Evolutionary conservation across 2,888 invertebrate species (phyloP), one percentile per base, ranked within the genome.

Genomic region (Cremastinae sp.): DNA sequence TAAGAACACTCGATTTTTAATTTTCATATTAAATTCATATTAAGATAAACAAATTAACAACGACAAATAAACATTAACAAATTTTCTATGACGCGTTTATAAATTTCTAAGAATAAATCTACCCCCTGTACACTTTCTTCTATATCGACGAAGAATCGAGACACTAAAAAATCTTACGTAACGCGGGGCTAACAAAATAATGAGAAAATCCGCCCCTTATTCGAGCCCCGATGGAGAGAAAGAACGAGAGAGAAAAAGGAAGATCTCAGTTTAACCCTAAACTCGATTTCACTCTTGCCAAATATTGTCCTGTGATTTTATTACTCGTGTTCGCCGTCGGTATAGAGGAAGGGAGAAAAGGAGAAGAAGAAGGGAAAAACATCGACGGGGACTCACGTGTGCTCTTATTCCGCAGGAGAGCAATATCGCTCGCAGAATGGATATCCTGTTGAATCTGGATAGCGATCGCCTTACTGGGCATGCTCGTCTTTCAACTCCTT

Each of bases 171-270:
- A n/a, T n/a, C n/a, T n/a, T n/a, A n/a, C n/a, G n/a, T n/a, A n/a
- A n/a, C n/a, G n/a, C n/a, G n/a, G n/a, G n/a, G n/a, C n/a, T n/a
- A 77, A 84, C 84, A 80, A 84, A 83, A 84, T 83, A 85, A 87
- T 87, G 84, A 82, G 84, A n/a, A 79, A 83, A 43, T 28, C 86
- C 87, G 87, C 87, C 87, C 83, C 86, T 87, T 87, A 84, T 87
- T 87, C 84, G 81, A 82, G 73, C 86, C 84, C 80, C 59, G 51
- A 61, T 61, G 68, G 61, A 59, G n/a, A n/a, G n/a, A n/a, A n/a
- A n/a, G n/a, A n/a, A n/a, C n/a, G n/a, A n/a, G n/a, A n/a, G n/a
- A n/a, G n/a, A n/a, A n/a, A n/a, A n/a, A n/a, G n/a, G n/a, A n/a
- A n/a, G n/a, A n/a, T n/a, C n/a, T 74, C 75, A 53, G 62, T 66